phyloP scores from a whole-genome alignment of 2,113 vertebrate species.

The Seriola dumerili region DNA sequence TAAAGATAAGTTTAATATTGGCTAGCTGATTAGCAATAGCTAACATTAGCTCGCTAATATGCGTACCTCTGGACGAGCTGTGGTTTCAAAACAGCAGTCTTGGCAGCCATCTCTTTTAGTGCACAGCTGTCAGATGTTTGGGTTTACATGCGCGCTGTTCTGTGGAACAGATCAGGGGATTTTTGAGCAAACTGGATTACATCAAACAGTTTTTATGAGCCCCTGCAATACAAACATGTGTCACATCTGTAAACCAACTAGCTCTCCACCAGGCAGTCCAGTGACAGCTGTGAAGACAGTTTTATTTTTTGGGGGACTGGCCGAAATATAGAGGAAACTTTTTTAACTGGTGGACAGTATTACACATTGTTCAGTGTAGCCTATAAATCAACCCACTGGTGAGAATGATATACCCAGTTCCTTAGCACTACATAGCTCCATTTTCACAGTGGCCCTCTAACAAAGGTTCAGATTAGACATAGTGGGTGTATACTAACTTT shows the following conservation, averaged over 20 bases:
- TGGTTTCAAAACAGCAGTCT: not conserved
- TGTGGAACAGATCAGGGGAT: constrained; percentile 12
- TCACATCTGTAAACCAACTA: constrained; percentile 26
- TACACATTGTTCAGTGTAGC: constrained; percentile 43
- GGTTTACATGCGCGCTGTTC: not conserved
- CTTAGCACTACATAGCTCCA: not conserved
- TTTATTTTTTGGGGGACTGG: constrained; percentile 12
- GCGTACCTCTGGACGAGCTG: not conserved
- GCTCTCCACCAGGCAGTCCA: constrained; percentile 1
- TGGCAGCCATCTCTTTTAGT: not conserved
- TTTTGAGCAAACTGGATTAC: constrained; percentile 10
- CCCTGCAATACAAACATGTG: constrained; percentile 22
- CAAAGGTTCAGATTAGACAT: not conserved
- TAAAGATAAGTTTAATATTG: not conserved
- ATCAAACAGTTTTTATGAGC: constrained; percentile 40
- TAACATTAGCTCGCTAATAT: not conserved
- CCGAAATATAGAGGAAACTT: constrained; percentile 18
- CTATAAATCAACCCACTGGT: constrained; percentile 17
- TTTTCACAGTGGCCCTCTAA: not conserved
- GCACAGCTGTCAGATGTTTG: constrained; percentile 8
- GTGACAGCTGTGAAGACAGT: constrained; percentile 16
- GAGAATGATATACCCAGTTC: constrained; percentile 18
- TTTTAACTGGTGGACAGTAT: constrained; percentile 18
- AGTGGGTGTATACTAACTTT: not conserved
- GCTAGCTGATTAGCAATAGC: not conserved